phyloP scores from a whole-genome alignment of 2,113 vertebrate genomes.

The Pachyramphus minor region DNA sequence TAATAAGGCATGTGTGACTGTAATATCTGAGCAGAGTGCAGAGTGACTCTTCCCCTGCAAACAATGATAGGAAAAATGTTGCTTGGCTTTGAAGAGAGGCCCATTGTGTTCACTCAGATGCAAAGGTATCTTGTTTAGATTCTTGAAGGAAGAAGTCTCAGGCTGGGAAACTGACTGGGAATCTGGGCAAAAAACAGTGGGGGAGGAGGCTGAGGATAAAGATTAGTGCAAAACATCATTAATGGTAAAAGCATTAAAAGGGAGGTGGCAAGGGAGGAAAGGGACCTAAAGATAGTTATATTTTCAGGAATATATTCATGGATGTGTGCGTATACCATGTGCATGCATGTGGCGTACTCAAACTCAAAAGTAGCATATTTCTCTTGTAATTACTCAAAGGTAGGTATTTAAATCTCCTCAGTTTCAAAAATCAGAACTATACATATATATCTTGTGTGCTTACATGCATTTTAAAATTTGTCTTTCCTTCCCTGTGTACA shows the following conservation, averaged over 20 bases:
- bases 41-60: slow-evolving; percentile 53
- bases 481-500: background rate
- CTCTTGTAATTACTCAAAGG: background rate
- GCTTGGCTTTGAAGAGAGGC: slow-evolving; percentile 49
- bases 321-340: background rate
- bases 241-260: background rate
- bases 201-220: background rate
- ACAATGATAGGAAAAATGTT: slow-evolving; percentile 63
- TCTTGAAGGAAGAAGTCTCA: background rate
- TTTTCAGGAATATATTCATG: background rate
- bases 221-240: background rate
- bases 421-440: background rate
- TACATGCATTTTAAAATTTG: background rate
- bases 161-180: background rate
- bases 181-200: background rate
- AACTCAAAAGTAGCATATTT: background rate
- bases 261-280: background rate
- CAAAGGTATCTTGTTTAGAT: slow-evolving; percentile 57
- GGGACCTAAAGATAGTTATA: background rate
- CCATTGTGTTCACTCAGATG: slow-evolving; percentile 54
- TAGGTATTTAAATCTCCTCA: background rate
- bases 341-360: background rate
- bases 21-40: slow-evolving; percentile 23
- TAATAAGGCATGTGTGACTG: background rate
- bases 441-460: background rate